phyloP scores from a whole-genome alignment of 2,888 invertebrate genomes.

The Oegoconia quadripuncta region DNA sequence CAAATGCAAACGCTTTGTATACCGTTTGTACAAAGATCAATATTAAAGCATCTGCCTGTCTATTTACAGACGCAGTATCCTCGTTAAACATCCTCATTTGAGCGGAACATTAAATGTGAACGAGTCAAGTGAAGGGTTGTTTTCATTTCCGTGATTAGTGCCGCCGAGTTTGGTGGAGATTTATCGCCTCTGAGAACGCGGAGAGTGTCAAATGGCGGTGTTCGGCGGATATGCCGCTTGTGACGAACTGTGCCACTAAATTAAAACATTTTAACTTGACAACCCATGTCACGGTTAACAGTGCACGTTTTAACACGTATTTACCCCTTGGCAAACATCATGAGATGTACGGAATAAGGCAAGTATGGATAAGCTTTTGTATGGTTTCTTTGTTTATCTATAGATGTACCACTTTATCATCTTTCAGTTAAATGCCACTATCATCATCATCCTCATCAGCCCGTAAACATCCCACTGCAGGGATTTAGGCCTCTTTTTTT shows the following conservation, averaged over 20 bases:
- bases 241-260: conserved; percentile 66
- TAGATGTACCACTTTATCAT: no score
- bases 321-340: no score
- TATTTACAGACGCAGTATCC: conserved; percentile 17
- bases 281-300: conserved; percentile 56
- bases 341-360: neutral
- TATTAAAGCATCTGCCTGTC: conserved; percentile 12
- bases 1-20: neutral
- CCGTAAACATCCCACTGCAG: no score
- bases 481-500: no score
- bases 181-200: conserved; percentile 60
- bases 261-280: conserved; percentile 75
- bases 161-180: conserved; percentile 54
- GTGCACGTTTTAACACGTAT: conserved; percentile 47
- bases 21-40: neutral
- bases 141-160: conserved; percentile 71
- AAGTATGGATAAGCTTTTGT: no score
- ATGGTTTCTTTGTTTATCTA: no score
- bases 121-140: conserved; percentile 61
- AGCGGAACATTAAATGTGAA: conserved; percentile 54
- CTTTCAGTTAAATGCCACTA: no score
- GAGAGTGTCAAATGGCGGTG: conserved; percentile 63
- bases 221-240: conserved; percentile 53
- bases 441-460: no score
- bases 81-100: conserved; percentile 41